These are phyloP conservation scores for Agrochola litura DNA, from an alignment of 2,888 invertebrate genomes.

Conservation along the genomic window DNA sequence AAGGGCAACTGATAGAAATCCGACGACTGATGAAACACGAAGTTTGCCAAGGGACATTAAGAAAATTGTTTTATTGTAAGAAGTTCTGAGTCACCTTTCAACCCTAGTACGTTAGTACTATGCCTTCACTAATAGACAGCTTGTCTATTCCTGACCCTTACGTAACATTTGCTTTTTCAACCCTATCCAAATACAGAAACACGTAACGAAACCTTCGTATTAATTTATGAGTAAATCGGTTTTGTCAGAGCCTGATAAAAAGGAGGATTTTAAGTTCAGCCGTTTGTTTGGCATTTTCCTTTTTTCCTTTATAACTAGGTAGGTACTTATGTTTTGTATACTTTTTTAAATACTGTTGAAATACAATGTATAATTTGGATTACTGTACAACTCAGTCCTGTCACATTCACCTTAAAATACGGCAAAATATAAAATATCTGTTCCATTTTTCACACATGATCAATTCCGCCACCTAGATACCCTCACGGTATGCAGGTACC, in stretches of 20 bases:
- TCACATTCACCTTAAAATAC: neutral
- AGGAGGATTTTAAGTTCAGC: neutral
- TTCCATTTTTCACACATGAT: neutral
- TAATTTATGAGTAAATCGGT: neutral
- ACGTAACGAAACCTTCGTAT: neutral
- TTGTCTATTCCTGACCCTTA: slow-evolving; percentile 6
- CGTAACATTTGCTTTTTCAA: slow-evolving; percentile 11
- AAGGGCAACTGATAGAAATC: no score
- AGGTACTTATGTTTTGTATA: neutral
- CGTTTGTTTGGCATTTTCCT: neutral
- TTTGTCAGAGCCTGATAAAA: neutral
- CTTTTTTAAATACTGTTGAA: neutral
- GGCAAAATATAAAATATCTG: neutral
- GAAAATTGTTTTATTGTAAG: no score
- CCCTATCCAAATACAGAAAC: slow-evolving; percentile 13
- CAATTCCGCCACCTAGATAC: neutral
- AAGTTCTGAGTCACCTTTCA: neutral
- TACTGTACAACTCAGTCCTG: neutral
- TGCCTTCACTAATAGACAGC: slow-evolving; percentile 11
- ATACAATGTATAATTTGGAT: neutral
- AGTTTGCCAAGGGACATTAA: no score
- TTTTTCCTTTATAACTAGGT: neutral
- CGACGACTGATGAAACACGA: no score
- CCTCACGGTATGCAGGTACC: neutral
- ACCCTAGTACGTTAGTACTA: slow-evolving; percentile 6